Evolutionary conservation across 1,140 invertebrate genomes (phyloP), one percentile per base, ranked within the genome.

Genomic region (Drosophila pseudoobscura): DNA sequence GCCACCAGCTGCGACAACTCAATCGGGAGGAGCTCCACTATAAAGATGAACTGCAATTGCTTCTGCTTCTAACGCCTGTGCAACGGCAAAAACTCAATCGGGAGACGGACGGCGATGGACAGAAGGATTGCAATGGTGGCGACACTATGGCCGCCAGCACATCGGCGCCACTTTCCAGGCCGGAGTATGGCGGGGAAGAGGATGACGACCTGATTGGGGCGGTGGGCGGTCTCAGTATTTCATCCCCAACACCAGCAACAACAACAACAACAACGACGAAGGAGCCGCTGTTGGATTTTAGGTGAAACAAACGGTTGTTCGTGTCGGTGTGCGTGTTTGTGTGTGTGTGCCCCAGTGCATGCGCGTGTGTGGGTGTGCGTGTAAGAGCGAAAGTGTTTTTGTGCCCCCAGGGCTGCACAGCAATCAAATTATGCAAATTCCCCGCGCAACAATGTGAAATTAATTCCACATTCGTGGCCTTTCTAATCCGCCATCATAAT

Each of bases 11-110:
- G 45, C 74, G 82, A 45, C 68, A 75, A 15, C 47, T 82, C 13
- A 85, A 82, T 53, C 55, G 65, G 4, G 73, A 73, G 11, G 74
- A 72, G 22, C 61, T 77, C 45, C 44, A 73, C 1, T 73, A 79
- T 46, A 85, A 79, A 44, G 80, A 85, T 76, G 80, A 85, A 59
- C 57, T 85, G 44, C 80, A 85, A 43, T 61, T 85, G 59, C 55
- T 74, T 24, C 50, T 75, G 43, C 72, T 79, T 41, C 24, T 85
- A 17, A 45, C 77, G 31, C 72, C 75, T 22, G 52, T 78, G 56
- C 73, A 70, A 31, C 76, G 70, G 11, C 76, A 52, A 45, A 76
- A 39, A 7, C 24, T 62, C 31, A 60, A 56, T 20, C 43, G 56
- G 1, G 61, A 75, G 47, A 44, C 74, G 9, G 74, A 70, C 56